phyloP scores from a whole-genome alignment of 2,797 vertebrate species.

The Bradypodion pumilum region DNA sequence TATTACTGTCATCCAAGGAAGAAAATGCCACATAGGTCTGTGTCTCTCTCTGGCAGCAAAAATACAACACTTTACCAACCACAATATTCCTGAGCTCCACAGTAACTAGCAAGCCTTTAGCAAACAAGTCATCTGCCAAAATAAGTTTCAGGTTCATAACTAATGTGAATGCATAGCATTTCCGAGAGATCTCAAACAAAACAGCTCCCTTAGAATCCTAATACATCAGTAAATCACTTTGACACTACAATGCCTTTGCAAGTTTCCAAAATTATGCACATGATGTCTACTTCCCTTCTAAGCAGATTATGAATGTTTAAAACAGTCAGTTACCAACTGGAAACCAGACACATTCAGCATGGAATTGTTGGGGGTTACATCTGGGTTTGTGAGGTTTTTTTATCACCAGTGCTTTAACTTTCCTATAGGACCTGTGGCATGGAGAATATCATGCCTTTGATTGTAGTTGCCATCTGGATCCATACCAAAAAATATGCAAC shows the following conservation, averaged over 20 bases:
- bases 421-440: constrained; percentile 23
- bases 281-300: constrained; percentile 38
- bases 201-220: neutral
- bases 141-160: neutral
- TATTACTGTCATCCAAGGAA: too few species aligned
- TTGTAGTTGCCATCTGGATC: neutral
- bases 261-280: constrained; percentile 37
- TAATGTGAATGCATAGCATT: neutral
- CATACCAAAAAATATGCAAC: neutral
- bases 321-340: neutral
- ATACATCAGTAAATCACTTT: neutral
- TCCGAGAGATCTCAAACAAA: neutral
- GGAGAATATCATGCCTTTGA: neutral
- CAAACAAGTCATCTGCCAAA: neutral
- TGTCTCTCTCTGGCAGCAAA: too few species aligned
- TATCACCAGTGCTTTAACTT: neutral
- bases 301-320: constrained; percentile 26
- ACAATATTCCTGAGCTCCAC: neutral
- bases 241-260: constrained; percentile 39
- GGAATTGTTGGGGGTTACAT: constrained; percentile 16
- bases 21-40: too few species aligned
- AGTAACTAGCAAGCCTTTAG: neutral
- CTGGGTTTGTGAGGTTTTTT: neutral
- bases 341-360: constrained; percentile 22
- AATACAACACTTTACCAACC: constrained; percentile 6